Evolutionary conservation across 2,888 invertebrate genomes (phyloP).

Genomic region (Scaptomyza parva): DNA sequence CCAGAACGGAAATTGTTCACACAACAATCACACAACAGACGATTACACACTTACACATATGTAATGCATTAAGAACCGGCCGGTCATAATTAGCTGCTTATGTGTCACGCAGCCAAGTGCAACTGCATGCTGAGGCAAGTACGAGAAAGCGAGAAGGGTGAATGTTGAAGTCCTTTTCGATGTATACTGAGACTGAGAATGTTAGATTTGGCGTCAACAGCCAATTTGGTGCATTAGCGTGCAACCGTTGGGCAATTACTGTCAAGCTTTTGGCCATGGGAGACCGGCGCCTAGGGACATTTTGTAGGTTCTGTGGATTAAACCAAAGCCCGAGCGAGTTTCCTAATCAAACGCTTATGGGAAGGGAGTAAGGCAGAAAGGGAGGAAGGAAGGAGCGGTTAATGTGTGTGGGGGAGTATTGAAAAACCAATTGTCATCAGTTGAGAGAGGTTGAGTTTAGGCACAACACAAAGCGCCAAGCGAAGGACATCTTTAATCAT

Average conservation of each 20-base stretch:
- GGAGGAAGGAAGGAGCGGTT: background rate
- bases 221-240: constrained; percentile 80
- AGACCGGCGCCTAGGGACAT: constrained; percentile 27
- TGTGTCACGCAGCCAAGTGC: constrained; percentile 65
- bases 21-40: constrained; percentile 15
- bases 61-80: constrained; percentile 47
- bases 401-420: constrained; percentile 33
- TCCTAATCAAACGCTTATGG: constrained; percentile 66
- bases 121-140: constrained; percentile 9
- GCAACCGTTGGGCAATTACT: constrained; percentile 77
- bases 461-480: constrained; percentile 33
- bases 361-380: too few species aligned
- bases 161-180: constrained; percentile 36
- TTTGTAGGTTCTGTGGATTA: constrained; percentile 53
- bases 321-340: constrained; percentile 40
- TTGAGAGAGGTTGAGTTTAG: constrained; percentile 23
- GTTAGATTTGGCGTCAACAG: constrained; percentile 75
- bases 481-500: constrained; percentile 57
- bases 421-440: constrained; percentile 63
- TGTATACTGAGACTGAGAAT: constrained; percentile 53
- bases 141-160: background rate
- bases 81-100: constrained; percentile 72
- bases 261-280: constrained; percentile 56
- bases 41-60: constrained; percentile 14
- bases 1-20: constrained; percentile 35